Evolutionary conservation across 1,140 invertebrate species (phyloP).

Genomic region (Scaptomyza hsui): DNA sequence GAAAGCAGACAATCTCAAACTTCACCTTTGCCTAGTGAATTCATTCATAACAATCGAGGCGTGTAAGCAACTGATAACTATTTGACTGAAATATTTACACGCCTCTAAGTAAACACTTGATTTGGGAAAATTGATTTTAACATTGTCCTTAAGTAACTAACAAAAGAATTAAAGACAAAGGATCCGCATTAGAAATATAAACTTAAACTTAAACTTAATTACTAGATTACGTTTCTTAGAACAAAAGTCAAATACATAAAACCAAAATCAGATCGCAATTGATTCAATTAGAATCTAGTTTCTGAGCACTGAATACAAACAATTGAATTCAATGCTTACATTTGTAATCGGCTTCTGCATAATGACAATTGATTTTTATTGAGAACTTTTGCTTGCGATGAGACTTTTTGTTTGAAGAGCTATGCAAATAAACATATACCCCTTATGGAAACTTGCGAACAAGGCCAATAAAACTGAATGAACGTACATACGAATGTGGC

Average conservation of each 20-base stretch:
- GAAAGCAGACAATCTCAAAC: slow-evolving; percentile 14
- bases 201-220: too few relatives aligned
- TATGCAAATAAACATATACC: slow-evolving; percentile 1
- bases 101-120: too few relatives aligned
- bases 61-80: slow-evolving; percentile 8
- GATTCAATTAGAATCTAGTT: slow-evolving; percentile 32
- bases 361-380: slow-evolving; percentile 18
- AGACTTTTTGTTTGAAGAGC: not conserved
- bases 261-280: slow-evolving; percentile 17
- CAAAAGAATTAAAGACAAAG: too few relatives aligned
- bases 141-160: too few relatives aligned
- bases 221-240: not conserved
- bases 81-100: slow-evolving; percentile 8
- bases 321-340: slow-evolving; percentile 18
- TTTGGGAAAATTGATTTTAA: too few relatives aligned
- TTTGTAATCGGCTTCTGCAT: slow-evolving; percentile 2
- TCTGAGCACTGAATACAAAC: slow-evolving; percentile 6
- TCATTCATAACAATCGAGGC: slow-evolving; percentile 30
- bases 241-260: not conserved
- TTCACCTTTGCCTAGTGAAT: slow-evolving; percentile 7
- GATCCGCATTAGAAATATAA: too few relatives aligned
- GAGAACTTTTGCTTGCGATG: not conserved
- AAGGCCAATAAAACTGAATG: slow-evolving; percentile 11
- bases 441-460: slow-evolving; percentile 16
- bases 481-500: slow-evolving; percentile 1